Conservation (phyloP, 1,140 invertebrate genomes). For the Tetramorium parvispinum region DNA sequence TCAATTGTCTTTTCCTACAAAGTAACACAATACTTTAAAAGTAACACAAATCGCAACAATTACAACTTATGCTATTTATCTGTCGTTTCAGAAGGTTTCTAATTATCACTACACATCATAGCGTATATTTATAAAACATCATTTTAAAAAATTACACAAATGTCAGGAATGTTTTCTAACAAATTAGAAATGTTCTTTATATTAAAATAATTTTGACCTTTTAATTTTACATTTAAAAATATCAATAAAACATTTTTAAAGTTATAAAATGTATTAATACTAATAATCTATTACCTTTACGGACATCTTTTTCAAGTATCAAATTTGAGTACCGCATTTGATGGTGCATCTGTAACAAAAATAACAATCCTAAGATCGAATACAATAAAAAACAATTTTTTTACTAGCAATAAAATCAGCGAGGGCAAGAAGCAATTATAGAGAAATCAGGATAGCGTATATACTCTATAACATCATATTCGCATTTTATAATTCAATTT, state of each 20-base stretch:
- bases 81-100: slow-evolving; percentile 50
- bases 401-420: slow-evolving; percentile 57
- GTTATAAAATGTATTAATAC: background rate
- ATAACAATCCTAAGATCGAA: background rate
- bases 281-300: background rate
- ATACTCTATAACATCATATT: slow-evolving; percentile 73
- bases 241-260: slow-evolving; percentile 31
- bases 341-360: background rate
- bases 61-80: slow-evolving; percentile 1
- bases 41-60: background rate
- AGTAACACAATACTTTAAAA: slow-evolving; percentile 2
- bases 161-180: slow-evolving; percentile 3
- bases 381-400: background rate
- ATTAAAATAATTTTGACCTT: background rate
- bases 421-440: slow-evolving; percentile 78
- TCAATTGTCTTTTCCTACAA: background rate
- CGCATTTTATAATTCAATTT: background rate
- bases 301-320: background rate
- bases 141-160: slow-evolving; percentile 56
- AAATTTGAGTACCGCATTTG: background rate
- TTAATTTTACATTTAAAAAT: slow-evolving; percentile 13
- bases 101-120: slow-evolving; percentile 68
- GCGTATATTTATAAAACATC: slow-evolving; percentile 73
- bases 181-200: background rate
- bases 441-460: slow-evolving; percentile 78